phyloP scores from a whole-genome alignment of 2,888 invertebrate genomes.

The Polydesmus complanatus region DNA sequence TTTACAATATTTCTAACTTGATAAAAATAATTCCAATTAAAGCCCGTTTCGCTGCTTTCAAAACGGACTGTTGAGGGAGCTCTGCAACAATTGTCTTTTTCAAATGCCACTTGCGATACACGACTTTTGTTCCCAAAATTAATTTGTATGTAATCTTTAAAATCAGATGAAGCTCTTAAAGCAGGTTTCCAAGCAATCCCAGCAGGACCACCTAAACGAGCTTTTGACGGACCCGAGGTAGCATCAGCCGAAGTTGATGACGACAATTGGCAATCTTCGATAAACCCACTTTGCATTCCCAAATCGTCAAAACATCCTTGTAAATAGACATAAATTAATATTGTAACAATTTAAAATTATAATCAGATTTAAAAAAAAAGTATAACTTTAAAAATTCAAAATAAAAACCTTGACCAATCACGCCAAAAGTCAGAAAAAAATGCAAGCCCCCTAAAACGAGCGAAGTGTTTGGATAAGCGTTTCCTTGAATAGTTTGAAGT shows the following conservation, averaged over 20 bases:
- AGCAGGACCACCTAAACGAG: neutral
- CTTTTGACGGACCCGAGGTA: neutral
- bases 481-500: neutral
- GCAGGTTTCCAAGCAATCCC: slow-evolving; percentile 13
- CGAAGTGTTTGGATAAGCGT: slow-evolving; percentile 2
- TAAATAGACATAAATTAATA: neutral
- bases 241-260: slow-evolving; percentile 6
- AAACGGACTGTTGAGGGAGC: slow-evolving; percentile 4
- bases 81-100: slow-evolving; percentile 14
- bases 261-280: slow-evolving; percentile 11
- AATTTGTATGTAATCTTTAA: slow-evolving; percentile 9
- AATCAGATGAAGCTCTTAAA: neutral
- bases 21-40: slow-evolving; percentile 6
- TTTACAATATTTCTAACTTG: neutral
- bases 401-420: slow-evolving; percentile 7
- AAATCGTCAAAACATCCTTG: slow-evolving; percentile 10
- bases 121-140: slow-evolving; percentile 15
- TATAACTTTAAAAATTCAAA: neutral
- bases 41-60: slow-evolving; percentile 9
- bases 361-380: neutral
- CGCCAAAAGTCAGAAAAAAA: slow-evolving; percentile 5
- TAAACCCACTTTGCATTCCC: slow-evolving; percentile 7
- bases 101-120: slow-evolving; percentile 3
- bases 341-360: neutral
- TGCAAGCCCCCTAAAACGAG: neutral